Evolutionary conservation across 2,797 vertebrate species (phyloP), one percentile per base, ranked within the genome.

Genomic region (Salarias fasciatus): DNA sequence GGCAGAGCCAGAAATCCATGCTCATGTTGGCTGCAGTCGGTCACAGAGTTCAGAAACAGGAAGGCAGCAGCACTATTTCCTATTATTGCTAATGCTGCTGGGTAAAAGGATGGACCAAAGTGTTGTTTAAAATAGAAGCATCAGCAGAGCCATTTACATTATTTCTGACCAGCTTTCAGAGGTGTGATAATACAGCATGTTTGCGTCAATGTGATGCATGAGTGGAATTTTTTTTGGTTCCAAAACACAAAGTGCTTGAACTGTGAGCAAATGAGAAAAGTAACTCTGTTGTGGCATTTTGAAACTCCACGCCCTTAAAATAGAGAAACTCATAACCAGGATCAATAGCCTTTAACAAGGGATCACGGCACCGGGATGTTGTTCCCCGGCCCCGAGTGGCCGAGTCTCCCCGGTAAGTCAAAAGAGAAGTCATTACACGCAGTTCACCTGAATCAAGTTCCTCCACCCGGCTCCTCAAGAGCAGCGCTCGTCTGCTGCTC

Each of bases 371-470:
- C 14, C 5, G 42, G 66, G 60, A 78, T 75, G 69, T 73, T 75
- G 53, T 69, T 80, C 47, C 47, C 67, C 31, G 14, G 77, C 63
- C 53, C 68, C 67, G 69, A 69, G 73, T 58, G 61, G 72, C 77
- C 62, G 43, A 18, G 64, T 75, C 65, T 82, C 18, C 70, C 37
- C 10, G 53, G 67, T 60, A 56, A 71, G 75, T 88, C 82, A 74
- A 75, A 79, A 82, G 73, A 54, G 54, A 86, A 84, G 82, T n/a
- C n/a, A n/a, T n/a, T n/a, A n/a, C n/a, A n/a, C n/a, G n/a, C n/a
- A n/a, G n/a, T 89, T 77, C 69, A 83, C 72, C 79, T 85, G 83
- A 58, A 83, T 85, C 76, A 77, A 67, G 57, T 79, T 86, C 54
- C 51, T 84, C 68, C 71, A 74, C 64, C 65, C 50, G 52, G 72